phyloP scores from a whole-genome alignment of 2,797 vertebrate species.

The Astyanax mexicanus region DNA sequence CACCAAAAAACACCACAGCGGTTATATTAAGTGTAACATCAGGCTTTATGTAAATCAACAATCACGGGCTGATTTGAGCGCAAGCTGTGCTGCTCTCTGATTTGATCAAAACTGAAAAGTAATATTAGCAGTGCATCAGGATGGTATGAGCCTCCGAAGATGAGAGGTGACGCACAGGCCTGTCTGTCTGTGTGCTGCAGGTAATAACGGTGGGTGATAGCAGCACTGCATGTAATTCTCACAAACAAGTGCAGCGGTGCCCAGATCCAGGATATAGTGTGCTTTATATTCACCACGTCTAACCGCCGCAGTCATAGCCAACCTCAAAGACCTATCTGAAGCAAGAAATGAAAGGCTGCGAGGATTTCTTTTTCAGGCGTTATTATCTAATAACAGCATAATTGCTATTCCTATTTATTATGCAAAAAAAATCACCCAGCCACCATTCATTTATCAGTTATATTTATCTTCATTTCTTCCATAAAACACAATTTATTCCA shows the following conservation, averaged over 20 bases:
- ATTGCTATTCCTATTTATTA: conserved; percentile 47
- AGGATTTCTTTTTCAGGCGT: conserved; percentile 9
- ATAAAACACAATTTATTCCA: conserved; percentile 52
- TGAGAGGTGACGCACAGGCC: conserved; percentile 71
- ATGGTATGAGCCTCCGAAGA: conserved; percentile 67
- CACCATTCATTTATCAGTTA: conserved; percentile 37
- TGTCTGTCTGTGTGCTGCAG: conserved; percentile 60
- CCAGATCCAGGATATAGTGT: conserved; percentile 35
- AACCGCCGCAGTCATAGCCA: conserved; percentile 20
- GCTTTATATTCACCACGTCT: conserved; percentile 48
- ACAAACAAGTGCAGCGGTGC: conserved; percentile 67
- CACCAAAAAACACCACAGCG: conserved; percentile 16
- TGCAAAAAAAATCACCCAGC: conserved; percentile 13
- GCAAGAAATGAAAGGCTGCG: background rate
- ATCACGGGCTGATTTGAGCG: conserved; percentile 67
- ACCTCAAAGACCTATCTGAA: conserved; percentile 21
- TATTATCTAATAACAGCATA: conserved; percentile 33
- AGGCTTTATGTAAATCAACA: conserved; percentile 66
- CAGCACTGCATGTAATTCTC: conserved; percentile 62
- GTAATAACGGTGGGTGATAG: conserved; percentile 72
- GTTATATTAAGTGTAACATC: conserved; percentile 36
- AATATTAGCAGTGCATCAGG: conserved; percentile 74
- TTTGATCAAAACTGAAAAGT: conserved; percentile 79
- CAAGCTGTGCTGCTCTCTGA: conserved; percentile 48
- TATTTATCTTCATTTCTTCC: conserved; percentile 58